Percentiles rank a stretch among this genome's conserved stretches.
These are phyloP conservation scores for Octomys mimax DNA, from an alignment of 2,797 vertebrate species.

Conservation along the genomic window DNA sequence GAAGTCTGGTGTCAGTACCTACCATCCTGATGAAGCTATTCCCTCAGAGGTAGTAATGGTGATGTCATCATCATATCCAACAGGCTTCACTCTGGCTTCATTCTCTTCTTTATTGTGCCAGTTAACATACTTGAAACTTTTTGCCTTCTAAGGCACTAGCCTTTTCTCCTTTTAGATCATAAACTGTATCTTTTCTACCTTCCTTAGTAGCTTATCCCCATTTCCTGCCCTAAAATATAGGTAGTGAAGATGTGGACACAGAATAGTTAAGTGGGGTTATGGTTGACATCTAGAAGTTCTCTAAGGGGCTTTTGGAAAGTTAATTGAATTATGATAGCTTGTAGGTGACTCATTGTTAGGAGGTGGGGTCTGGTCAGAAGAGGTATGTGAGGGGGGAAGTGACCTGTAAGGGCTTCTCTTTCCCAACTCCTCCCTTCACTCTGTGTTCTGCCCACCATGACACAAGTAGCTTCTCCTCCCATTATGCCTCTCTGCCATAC, in stretches of 20 bases:
- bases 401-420: not conserved
- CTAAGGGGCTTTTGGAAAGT: not conserved
- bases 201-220: not conserved
- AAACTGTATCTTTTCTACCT: not conserved
- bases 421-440: not conserved
- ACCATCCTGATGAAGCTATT: constrained; percentile 38
- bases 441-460: not conserved
- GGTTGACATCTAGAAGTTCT: not conserved
- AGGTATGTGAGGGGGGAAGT: not conserved
- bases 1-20: not conserved
- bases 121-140: constrained; percentile 34
- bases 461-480: no score
- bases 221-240: not conserved
- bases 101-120: not conserved
- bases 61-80: not conserved
- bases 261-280: not conserved
- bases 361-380: not conserved
- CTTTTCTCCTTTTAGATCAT: constrained; percentile 8
- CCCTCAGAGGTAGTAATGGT: not conserved
- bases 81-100: constrained; percentile 29
- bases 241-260: constrained; percentile 14
- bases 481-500: not conserved
- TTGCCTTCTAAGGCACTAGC: constrained; percentile 17
- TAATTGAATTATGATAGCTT: not conserved
- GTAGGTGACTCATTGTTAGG: not conserved